Conservation (phyloP, 2,113 vertebrate species). For the Tenrec ecaudatus region DNA sequence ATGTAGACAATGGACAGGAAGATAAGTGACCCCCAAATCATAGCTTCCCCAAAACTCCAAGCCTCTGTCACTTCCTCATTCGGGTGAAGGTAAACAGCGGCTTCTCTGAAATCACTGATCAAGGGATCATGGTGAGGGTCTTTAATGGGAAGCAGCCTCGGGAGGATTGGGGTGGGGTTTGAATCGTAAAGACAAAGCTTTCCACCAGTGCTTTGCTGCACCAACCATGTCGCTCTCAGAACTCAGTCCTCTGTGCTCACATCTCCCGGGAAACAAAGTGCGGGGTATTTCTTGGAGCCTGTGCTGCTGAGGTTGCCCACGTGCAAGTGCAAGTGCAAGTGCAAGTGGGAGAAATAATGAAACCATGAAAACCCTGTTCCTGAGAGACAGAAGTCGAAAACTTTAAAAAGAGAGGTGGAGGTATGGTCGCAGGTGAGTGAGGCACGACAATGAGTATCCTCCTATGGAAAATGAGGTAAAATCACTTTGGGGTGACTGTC, state of each 20-base stretch:
- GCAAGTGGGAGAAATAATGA: conserved; percentile 10
- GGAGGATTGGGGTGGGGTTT: background rate
- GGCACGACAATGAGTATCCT: conserved; percentile 19
- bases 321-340: conserved; percentile 26
- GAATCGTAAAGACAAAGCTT: conserved; percentile 30
- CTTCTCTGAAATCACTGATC: background rate
- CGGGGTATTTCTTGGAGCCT: background rate
- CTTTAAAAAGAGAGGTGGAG: conserved; percentile 34
- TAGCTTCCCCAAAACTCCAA: background rate
- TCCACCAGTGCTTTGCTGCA: background rate
- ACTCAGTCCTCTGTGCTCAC: background rate
- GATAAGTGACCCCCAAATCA: background rate
- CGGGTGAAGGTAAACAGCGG: background rate
- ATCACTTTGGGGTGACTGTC: background rate
- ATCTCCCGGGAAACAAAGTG: conserved; percentile 46
- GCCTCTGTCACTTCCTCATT: background rate
- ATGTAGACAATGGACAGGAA: background rate
- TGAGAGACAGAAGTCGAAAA: conserved; percentile 48
- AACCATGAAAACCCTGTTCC: background rate
- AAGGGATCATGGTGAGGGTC: background rate
- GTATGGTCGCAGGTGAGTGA: background rate
- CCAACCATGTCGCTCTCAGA: background rate
- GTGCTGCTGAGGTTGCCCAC: background rate
- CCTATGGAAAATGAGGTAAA: conserved; percentile 8
- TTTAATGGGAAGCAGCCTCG: background rate